These are phyloP conservation scores for Forbesichthys papilliferus DNA, from an alignment of 2,113 vertebrate species.

Conservation along the genomic window DNA sequence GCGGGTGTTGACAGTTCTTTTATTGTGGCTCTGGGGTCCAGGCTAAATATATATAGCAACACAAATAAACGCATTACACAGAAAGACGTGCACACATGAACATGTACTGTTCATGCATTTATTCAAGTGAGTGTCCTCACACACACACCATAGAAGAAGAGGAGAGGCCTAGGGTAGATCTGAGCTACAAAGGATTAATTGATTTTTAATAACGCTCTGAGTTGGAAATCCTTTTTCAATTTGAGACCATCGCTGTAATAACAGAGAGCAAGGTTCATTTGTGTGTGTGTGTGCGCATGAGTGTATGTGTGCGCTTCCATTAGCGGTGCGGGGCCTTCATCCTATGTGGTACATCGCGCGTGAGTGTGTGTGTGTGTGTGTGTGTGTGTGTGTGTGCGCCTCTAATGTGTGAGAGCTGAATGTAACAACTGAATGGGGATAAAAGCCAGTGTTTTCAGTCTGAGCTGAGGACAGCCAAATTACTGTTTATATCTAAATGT, in stretches of 20 bases:
- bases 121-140: background rate
- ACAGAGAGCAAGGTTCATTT: conserved; percentile 23
- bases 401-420: background rate
- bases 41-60: conserved; percentile 42
- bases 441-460: conserved; percentile 1
- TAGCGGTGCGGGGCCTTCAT: too few relatives aligned
- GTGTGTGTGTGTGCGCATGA: conserved; percentile 1
- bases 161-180: conserved; percentile 23
- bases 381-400: background rate
- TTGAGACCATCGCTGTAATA: conserved; percentile 42
- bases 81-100: background rate
- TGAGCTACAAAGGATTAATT: conserved; percentile 37
- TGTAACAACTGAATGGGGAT: background rate
- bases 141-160: conserved; percentile 7
- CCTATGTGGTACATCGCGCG: too few relatives aligned
- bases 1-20: conserved; percentile 32
- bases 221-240: conserved; percentile 49
- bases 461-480: conserved; percentile 37
- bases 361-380: background rate
- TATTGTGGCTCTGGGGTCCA: conserved; percentile 29
- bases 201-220: conserved; percentile 53
- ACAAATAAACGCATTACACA: background rate
- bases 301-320: background rate
- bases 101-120: background rate
- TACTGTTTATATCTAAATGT: conserved; percentile 49